A percentile compares a stretch with the other conserved stretches of the same genome.
phyloP scores from a whole-genome alignment of 2,797 vertebrate genomes.

The Natrix natrix region DNA sequence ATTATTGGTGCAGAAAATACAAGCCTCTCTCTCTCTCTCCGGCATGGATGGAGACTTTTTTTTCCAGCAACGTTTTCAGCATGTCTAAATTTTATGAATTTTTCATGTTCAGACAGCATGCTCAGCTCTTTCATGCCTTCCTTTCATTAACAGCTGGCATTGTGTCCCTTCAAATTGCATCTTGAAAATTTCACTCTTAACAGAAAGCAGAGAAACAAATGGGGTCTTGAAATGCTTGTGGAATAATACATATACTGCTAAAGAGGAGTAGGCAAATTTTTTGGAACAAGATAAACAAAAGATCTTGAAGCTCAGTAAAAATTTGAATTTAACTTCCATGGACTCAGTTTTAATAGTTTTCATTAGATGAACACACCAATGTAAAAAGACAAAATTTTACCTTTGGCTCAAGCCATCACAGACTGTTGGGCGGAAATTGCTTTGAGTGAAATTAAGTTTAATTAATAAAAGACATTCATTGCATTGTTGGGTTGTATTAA shows the following conservation, averaged over 20 bases:
- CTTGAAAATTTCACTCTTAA: background rate
- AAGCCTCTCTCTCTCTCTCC: background rate
- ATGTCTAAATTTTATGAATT: constrained; percentile 3
- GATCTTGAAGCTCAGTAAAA: background rate
- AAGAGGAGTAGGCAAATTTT: background rate
- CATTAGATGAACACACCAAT: background rate
- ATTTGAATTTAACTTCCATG: background rate
- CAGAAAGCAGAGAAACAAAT: background rate
- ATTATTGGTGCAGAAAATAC: background rate
- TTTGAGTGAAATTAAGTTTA: background rate
- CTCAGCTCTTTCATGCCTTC: constrained; percentile 1
- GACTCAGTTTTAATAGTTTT: background rate
- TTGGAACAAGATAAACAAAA: background rate
- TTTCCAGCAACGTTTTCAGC: background rate
- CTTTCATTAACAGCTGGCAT: background rate
- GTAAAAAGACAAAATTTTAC: background rate
- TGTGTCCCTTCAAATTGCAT: background rate
- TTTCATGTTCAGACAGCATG: background rate
- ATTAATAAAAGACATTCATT: background rate
- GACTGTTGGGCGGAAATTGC: background rate
- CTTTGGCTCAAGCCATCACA: background rate
- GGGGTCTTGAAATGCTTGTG: background rate
- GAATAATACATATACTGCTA: background rate
- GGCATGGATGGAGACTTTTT: background rate
- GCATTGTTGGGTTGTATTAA: background rate